Conservation (phyloP, 2,113 vertebrate species). For the Xenus cinereus region DNA sequence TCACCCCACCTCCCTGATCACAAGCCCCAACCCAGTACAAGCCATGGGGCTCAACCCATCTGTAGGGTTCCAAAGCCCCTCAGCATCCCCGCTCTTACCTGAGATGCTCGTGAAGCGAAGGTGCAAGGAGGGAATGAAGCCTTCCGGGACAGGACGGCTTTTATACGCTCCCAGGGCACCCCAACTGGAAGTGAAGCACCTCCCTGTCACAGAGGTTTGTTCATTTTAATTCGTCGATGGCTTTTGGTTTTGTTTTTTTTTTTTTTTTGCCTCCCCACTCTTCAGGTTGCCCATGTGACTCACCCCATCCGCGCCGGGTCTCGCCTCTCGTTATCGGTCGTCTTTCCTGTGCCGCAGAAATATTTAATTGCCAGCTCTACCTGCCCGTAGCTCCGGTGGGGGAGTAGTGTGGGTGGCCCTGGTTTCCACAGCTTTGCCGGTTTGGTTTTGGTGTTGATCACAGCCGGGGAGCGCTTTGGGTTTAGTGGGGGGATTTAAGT, state of each 20-base stretch:
- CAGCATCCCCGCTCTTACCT: not conserved
- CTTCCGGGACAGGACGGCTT: not conserved
- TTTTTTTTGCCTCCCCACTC: not conserved
- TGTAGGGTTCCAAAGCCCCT: accelerated
- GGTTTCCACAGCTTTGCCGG: not conserved
- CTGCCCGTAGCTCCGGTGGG: not conserved
- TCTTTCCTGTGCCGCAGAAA: not conserved
- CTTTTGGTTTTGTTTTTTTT: not conserved
- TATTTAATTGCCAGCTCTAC: slow-evolving; percentile 16
- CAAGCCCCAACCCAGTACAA: not conserved
- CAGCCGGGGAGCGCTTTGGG: not conserved
- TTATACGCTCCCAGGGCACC: not conserved
- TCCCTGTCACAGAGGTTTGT: not conserved
- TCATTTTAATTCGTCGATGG: not conserved
- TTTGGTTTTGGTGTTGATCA: not conserved
- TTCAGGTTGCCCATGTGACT: not conserved
- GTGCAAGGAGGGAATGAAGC: not conserved
- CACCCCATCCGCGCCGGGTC: not conserved
- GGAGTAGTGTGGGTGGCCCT: not conserved
- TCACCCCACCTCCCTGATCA: not conserved
- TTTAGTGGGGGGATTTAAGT: not conserved
- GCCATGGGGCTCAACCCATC: accelerated
- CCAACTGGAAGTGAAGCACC: not conserved
- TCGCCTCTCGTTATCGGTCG: not conserved
- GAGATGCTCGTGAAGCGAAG: not conserved